phyloP scores from a whole-genome alignment of 2,888 invertebrate species.

The Nomada ruficornis region DNA sequence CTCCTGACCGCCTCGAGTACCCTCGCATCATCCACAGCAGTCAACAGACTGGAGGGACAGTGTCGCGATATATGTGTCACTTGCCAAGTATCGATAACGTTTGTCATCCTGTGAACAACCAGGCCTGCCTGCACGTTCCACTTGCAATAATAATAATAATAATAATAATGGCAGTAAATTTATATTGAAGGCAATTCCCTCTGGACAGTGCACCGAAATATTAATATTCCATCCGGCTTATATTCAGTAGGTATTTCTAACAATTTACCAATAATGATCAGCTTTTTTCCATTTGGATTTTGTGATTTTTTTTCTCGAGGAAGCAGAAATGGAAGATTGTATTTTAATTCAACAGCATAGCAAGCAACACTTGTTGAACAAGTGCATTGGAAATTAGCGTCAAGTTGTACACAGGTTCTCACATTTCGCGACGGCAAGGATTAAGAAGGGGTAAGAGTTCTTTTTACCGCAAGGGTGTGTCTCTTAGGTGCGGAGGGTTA shows the following conservation, averaged over 20 bases:
- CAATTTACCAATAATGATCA: no score
- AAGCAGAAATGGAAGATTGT: no score
- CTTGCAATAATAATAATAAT: slow-evolving; percentile 2
- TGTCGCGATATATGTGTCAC: slow-evolving; percentile 79
- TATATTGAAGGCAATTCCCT: neutral
- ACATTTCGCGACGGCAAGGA: slow-evolving; percentile 49
- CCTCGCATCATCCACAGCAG: slow-evolving; percentile 77
- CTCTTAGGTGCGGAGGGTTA: slow-evolving; percentile 68
- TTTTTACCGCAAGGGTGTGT: slow-evolving; percentile 73
- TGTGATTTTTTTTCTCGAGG: no score
- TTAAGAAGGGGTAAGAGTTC: slow-evolving; percentile 77
- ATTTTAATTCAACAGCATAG: no score
- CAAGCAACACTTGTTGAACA: slow-evolving; percentile 48
- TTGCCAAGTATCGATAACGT: slow-evolving; percentile 83
- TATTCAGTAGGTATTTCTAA: no score
- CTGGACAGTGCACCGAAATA: no score
- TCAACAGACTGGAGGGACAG: slow-evolving; percentile 70
- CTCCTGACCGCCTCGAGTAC: slow-evolving; percentile 74
- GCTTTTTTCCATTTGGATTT: no score
- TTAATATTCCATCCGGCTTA: no score
- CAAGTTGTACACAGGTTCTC: slow-evolving; percentile 50
- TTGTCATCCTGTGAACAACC: slow-evolving; percentile 73
- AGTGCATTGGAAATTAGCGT: slow-evolving; percentile 59
- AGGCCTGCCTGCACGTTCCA: neutral
- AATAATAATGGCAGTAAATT: neutral